Evolutionary conservation across 2,888 invertebrate genomes (phyloP), one percentile per base, ranked within the genome.

Genomic region (Apodemia zela): DNA sequence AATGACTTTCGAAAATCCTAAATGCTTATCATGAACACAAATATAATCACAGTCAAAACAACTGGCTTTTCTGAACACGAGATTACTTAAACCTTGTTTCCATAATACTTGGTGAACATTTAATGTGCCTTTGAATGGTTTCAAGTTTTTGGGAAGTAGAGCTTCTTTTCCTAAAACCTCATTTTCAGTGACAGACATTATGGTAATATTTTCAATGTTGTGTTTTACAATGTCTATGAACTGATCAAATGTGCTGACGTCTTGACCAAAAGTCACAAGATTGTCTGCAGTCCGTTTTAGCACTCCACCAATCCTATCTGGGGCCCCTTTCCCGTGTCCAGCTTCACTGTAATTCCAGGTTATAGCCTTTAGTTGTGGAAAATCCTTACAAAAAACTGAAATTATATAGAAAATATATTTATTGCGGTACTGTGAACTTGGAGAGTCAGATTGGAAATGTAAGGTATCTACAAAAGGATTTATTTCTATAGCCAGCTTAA

Each of bases 381-480:
- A 60, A 18, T 60, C 21, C 18, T 42, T 38, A 35, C 10, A 60
- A 35, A 60, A n/a, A 35, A 35, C 21, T 17, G 60, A 42, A 42
- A 45, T 42, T 7, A 60, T 45, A 8, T 60, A 60, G n/a, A 60
- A 45, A 10, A 60, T 45, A 21, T 38, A 42, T 45, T 45, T 60
- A 60, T 60, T 60, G 33, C 45, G 18, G 45, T 45, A 60, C 45
- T 45, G 60, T 2, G 42, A 42, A n/a, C 42, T 62, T n/a, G 42
- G 57, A 8, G 57, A 62, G 25, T 62, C 62, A 25, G 62, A 62
- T 54, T 35, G 54, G n/a, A 57, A 62, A 62, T 57, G 62, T 1
- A 51, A 21, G 7, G 45, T 61, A 29, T 49, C 49, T 21, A 61
- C n/a, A 47, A 51, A 61, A 29, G 51, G 35, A 47, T 33, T 51